These are phyloP conservation scores for Opisthograptis luteolata DNA, from an alignment of 2,888 invertebrate genomes.

Conservation along the genomic window DNA sequence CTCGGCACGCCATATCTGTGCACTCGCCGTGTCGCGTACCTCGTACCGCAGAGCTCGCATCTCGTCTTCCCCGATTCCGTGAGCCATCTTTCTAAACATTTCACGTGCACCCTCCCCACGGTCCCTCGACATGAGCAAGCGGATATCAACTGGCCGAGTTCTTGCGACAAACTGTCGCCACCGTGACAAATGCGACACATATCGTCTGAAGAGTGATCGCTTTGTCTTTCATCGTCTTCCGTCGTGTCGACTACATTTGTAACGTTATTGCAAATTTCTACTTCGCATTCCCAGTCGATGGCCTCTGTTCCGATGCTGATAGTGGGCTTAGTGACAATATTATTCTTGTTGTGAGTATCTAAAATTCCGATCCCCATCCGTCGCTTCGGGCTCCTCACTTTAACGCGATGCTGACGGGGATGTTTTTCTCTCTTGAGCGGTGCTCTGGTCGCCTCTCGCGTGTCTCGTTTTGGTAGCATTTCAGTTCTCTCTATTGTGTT, in stretches of 20 bases:
- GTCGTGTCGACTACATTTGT: conserved; percentile 34
- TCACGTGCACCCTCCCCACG: conserved; percentile 88
- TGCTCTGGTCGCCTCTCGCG: conserved; percentile 34
- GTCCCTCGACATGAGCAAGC: conserved; percentile 85
- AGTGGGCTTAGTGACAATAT: conserved; percentile 36
- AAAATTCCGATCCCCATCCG: conserved; percentile 40
- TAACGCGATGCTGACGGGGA: conserved; percentile 62
- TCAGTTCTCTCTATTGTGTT: neutral
- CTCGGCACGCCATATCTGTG: conserved; percentile 84
- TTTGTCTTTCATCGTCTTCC: conserved; percentile 52
- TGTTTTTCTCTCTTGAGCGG: conserved; percentile 51
- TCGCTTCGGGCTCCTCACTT: conserved; percentile 71
- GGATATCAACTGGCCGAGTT: conserved; percentile 69
- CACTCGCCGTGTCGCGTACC: conserved; percentile 86
- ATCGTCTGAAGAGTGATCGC: conserved; percentile 64
- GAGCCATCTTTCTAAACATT: conserved; percentile 90
- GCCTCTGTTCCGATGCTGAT: conserved; percentile 45
- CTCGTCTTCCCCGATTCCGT: conserved; percentile 88
- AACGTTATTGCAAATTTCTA: conserved; percentile 40
- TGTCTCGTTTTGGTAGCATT: conserved; percentile 23
- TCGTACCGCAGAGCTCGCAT: conserved; percentile 89
- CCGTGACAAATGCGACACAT: conserved; percentile 80
- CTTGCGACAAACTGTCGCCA: conserved; percentile 58
- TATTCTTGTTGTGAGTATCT: conserved; percentile 42
- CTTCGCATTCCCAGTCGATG: conserved; percentile 54